phyloP scores from a whole-genome alignment of 1,140 invertebrate species.

The Polypedilum pembai region DNA sequence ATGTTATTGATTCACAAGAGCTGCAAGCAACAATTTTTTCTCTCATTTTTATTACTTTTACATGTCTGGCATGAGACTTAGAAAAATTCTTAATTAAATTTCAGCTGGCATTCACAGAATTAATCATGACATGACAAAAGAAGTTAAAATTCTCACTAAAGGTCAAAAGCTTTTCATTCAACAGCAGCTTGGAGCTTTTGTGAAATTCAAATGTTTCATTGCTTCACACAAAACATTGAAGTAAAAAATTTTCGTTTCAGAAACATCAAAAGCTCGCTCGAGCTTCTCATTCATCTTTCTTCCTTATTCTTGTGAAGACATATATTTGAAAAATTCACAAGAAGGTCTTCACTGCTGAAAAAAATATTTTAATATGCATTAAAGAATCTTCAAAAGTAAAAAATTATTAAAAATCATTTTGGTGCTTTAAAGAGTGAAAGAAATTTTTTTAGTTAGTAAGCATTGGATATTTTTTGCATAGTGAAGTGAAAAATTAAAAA shows the following conservation, averaged over 20 bases:
- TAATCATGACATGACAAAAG: no score
- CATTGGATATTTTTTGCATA: background rate
- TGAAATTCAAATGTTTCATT: conserved; percentile 9
- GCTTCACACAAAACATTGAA: background rate
- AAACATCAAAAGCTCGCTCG: background rate
- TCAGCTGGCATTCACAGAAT: no score
- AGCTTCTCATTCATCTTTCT: background rate
- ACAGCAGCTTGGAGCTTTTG: background rate
- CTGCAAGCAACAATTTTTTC: conserved; percentile 5
- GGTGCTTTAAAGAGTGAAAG: background rate
- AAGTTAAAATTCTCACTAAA: background rate
- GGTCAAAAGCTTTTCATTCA: background rate
- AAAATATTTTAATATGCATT: background rate
- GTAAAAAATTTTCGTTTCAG: background rate
- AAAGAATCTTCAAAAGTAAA: background rate
- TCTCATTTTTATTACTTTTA: background rate
- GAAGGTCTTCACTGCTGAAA: no score
- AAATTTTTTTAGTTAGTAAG: background rate
- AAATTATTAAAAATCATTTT: background rate
- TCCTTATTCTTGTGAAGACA: background rate
- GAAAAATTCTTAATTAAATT: no score
- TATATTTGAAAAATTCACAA: background rate
- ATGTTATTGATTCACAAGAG: background rate
- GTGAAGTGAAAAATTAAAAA: background rate
- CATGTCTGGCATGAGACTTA: no score